Conservation (phyloP, 2,888 invertebrate genomes). For the Euplagia quadripunctaria region DNA sequence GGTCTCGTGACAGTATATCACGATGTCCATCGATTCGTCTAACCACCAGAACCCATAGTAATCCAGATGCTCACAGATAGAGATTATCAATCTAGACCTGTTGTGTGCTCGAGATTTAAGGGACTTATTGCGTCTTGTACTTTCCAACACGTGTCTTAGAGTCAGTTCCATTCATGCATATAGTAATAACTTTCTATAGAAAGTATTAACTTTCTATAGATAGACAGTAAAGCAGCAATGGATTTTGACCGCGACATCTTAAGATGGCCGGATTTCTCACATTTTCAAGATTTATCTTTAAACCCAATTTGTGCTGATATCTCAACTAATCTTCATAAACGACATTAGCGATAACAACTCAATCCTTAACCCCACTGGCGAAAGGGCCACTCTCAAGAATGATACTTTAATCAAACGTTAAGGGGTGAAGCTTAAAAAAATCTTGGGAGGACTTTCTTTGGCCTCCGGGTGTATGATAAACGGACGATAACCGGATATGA, state of each 20-base stretch:
- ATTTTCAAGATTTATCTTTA: background rate
- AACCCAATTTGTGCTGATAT: background rate
- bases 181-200: background rate
- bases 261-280: background rate
- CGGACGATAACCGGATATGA: slow-evolving; percentile 83
- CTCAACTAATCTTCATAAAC: slow-evolving; percentile 8
- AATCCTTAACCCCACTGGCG: slow-evolving; percentile 37
- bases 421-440: slow-evolving; percentile 84
- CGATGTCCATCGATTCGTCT: background rate
- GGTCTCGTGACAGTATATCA: background rate
- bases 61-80: background rate
- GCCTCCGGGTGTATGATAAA: slow-evolving; percentile 83
- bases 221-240: background rate
- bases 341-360: slow-evolving; percentile 41
- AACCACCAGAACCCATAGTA: background rate
- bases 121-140: background rate
- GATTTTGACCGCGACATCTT: background rate
- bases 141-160: background rate
- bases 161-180: too few relatives aligned
- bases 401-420: slow-evolving; percentile 82
- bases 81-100: background rate
- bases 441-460: slow-evolving; percentile 75
- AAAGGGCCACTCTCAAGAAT: slow-evolving; percentile 57
- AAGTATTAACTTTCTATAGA: too few relatives aligned
- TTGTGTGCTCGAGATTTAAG: background rate